Evolutionary conservation across 2,797 vertebrate genomes (phyloP).

Genomic region (Eleutherodactylus coqui): DNA sequence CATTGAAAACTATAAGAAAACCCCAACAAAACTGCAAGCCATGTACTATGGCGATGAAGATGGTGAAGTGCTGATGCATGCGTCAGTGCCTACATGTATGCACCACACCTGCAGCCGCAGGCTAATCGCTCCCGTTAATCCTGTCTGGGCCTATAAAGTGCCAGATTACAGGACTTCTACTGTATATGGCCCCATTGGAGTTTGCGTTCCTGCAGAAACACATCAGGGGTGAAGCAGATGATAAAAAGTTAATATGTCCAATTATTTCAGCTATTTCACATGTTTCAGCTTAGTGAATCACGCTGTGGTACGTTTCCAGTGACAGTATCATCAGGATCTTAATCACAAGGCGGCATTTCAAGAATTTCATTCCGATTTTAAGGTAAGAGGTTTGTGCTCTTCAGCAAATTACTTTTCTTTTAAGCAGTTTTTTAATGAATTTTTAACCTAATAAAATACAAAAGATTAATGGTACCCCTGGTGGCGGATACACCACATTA

Average conservation of each 20-base stretch:
- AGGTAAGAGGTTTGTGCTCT: background rate
- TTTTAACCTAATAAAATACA: no score
- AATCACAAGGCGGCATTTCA: constrained; percentile 26
- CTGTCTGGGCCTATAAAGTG: background rate
- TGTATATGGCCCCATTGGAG: background rate
- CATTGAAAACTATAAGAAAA: no score
- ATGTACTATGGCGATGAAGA: no score
- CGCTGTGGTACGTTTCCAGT: background rate
- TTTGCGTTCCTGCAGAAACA: background rate
- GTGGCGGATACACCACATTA: no score
- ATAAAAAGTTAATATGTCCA: constrained; percentile 37
- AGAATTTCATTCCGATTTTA: constrained; percentile 18
- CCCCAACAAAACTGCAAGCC: no score
- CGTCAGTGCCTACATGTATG: background rate
- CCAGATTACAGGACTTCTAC: background rate
- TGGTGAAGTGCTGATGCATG: background rate
- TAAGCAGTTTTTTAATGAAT: no score
- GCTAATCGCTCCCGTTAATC: background rate
- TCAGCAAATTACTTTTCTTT: background rate
- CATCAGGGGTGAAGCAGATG: background rate
- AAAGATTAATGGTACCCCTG: no score
- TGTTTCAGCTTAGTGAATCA: constrained; percentile 41
- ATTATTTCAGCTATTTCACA: constrained; percentile 44
- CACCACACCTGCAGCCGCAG: background rate
- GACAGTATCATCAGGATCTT: constrained; percentile 12